Percentiles rank a stretch among this genome's conserved stretches.
Evolutionary conservation across 2,113 vertebrate species (phyloP).

Genomic region (Labrus mixtus): DNA sequence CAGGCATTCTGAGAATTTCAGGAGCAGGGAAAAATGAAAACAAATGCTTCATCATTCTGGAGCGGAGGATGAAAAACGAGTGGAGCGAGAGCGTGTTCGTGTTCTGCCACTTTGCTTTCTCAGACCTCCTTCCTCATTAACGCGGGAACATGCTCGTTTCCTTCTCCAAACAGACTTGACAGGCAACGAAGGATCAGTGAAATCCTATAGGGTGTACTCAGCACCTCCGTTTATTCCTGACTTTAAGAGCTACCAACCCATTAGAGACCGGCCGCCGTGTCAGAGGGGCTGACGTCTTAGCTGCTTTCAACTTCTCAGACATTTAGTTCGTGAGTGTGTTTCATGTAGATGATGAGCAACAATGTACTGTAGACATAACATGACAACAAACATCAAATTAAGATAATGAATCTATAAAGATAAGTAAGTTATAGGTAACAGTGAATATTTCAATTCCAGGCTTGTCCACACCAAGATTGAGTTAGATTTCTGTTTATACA

Average conservation of each 20-base stretch:
- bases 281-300: not conserved
- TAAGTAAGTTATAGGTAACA: not conserved
- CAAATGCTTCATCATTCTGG: conserved; percentile 51
- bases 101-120: conserved; percentile 38
- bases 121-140: conserved; percentile 59
- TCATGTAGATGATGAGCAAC: not conserved
- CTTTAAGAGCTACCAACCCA: conserved; percentile 8
- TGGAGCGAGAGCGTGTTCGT: not conserved
- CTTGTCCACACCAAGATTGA: too few species aligned
- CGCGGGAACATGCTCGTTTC: conserved; percentile 51
- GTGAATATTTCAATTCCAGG: too few species aligned
- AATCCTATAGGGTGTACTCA: conserved; percentile 34
- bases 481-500: too few species aligned
- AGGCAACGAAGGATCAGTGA: conserved; percentile 33
- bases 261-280: not conserved
- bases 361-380: not conserved
- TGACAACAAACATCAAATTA: too few species aligned
- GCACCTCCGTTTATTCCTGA: conserved; percentile 23
- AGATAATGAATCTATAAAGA: not conserved
- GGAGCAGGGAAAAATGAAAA: conserved; percentile 53
- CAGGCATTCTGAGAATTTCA: conserved; percentile 37
- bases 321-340: not conserved
- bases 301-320: not conserved
- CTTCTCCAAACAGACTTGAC: conserved; percentile 59
- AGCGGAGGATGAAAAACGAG: conserved; percentile 7